Percentiles rank a stretch among this genome's conserved stretches.
These are phyloP conservation scores for Crax fasciolata DNA, from an alignment of 2,797 vertebrate species.

Conservation along the genomic window DNA sequence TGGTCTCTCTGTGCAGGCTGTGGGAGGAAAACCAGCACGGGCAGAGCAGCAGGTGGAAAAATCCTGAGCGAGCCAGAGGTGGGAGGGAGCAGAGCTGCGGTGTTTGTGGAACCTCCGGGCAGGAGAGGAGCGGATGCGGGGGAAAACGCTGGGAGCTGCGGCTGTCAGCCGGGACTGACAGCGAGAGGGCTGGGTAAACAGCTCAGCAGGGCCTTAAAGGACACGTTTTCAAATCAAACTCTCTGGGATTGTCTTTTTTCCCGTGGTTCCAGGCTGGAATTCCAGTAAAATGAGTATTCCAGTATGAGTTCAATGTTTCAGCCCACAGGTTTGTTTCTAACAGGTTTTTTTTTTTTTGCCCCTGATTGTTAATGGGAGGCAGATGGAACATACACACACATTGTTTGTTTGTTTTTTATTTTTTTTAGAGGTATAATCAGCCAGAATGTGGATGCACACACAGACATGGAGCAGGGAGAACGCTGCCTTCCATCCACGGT, in stretches of 20 bases:
- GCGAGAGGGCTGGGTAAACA: not conserved
- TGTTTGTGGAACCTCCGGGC: not conserved
- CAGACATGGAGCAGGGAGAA: not conserved
- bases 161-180: not conserved
- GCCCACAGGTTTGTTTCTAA: not conserved
- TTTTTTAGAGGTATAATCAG: not conserved
- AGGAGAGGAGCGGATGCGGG: not conserved
- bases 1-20: not conserved
- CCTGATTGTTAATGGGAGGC: not conserved
- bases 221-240: not conserved
- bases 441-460: not conserved
- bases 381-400: accelerated
- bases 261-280: not conserved
- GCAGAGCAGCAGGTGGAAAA: not conserved
- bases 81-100: not conserved
- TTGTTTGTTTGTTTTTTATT: too few relatives aligned
- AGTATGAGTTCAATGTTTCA: not conserved
- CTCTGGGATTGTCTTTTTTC: not conserved
- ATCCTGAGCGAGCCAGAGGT: not conserved
- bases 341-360: too few relatives aligned
- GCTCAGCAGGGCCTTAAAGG: not conserved
- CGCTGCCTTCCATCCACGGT: not conserved
- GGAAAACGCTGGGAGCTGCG: not conserved
- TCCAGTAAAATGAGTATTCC: not conserved
- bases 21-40: not conserved